These are phyloP conservation scores for Habrosyne pyritoides DNA, from an alignment of 2,888 invertebrate genomes.

Conservation along the genomic window DNA sequence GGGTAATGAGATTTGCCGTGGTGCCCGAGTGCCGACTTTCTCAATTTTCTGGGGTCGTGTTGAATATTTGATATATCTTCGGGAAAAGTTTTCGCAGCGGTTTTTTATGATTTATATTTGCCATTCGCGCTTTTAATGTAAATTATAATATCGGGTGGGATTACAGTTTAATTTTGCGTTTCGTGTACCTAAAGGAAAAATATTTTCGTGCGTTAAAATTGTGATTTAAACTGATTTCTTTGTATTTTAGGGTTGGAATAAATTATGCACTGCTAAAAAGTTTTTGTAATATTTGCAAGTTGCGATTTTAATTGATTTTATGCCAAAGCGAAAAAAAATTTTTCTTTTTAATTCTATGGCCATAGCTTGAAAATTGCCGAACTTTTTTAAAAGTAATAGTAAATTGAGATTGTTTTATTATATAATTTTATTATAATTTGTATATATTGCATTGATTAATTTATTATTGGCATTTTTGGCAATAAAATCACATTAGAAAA, in stretches of 20 bases:
- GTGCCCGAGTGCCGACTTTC: slow-evolving; percentile 23
- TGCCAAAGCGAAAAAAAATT: neutral
- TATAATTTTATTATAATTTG: too few relatives aligned
- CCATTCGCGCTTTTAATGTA: neutral
- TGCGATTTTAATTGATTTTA: neutral
- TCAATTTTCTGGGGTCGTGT: slow-evolving; percentile 17
- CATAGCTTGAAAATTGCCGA: too few relatives aligned
- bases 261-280: neutral
- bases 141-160: neutral
- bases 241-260: neutral
- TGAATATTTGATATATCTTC: slow-evolving; percentile 8
- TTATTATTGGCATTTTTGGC: too few relatives aligned
- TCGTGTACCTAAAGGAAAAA: too few relatives aligned
- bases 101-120: slow-evolving; percentile 4
- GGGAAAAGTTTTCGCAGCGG: neutral
- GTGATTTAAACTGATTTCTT: neutral
- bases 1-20: slow-evolving; percentile 12
- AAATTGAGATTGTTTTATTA: too few relatives aligned
- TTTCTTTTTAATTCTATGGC: too few relatives aligned
- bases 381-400: too few relatives aligned
- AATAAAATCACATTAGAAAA: too few relatives aligned
- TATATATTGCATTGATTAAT: too few relatives aligned
- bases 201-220: neutral
- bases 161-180: neutral
- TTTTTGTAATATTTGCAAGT: neutral